phyloP scores from a whole-genome alignment of 2,113 vertebrate species.

The Eulemur macaco region DNA sequence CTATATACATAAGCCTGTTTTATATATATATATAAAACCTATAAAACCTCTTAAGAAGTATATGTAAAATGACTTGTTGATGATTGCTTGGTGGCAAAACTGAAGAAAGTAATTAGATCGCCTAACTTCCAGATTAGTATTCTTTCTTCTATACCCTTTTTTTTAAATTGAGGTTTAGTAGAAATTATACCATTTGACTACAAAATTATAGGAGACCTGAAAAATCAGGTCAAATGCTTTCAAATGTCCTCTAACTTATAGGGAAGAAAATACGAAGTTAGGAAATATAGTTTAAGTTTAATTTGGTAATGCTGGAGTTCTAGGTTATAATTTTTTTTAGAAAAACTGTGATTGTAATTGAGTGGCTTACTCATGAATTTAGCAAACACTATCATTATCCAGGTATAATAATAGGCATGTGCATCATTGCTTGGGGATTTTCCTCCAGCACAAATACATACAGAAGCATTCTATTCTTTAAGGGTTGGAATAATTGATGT shows the following conservation, averaged over 20 bases:
- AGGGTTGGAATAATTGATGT: background rate
- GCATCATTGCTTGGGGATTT: background rate
- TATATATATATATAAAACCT: background rate
- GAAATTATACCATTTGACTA: slow-evolving; percentile 67
- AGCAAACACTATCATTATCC: slow-evolving; percentile 60
- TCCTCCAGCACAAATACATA: background rate
- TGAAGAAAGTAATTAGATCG: slow-evolving; percentile 58
- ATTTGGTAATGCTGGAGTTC: slow-evolving; percentile 55
- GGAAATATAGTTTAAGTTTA: slow-evolving; percentile 34
- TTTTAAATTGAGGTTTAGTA: slow-evolving; percentile 47
- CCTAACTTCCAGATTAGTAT: slow-evolving; percentile 27
- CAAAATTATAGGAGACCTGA: slow-evolving; percentile 65
- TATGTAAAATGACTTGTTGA: background rate
- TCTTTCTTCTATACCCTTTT: slow-evolving; percentile 13
- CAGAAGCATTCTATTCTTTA: background rate
- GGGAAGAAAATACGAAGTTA: slow-evolving; percentile 44
- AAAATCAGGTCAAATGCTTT: slow-evolving; percentile 62
- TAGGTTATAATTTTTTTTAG: slow-evolving; percentile 71
- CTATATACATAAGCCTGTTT: too few relatives aligned
- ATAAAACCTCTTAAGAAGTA: background rate
- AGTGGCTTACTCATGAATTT: slow-evolving; percentile 45
- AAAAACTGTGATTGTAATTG: slow-evolving; percentile 68
- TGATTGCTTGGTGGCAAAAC: background rate
- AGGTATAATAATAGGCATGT: slow-evolving; percentile 63
- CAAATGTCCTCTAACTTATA: slow-evolving; percentile 62